A percentile compares a stretch with the other conserved stretches of the same genome.
These are phyloP conservation scores for Anguilla japonica DNA, from an alignment of 2,113 vertebrate species.

Conservation along the genomic window DNA sequence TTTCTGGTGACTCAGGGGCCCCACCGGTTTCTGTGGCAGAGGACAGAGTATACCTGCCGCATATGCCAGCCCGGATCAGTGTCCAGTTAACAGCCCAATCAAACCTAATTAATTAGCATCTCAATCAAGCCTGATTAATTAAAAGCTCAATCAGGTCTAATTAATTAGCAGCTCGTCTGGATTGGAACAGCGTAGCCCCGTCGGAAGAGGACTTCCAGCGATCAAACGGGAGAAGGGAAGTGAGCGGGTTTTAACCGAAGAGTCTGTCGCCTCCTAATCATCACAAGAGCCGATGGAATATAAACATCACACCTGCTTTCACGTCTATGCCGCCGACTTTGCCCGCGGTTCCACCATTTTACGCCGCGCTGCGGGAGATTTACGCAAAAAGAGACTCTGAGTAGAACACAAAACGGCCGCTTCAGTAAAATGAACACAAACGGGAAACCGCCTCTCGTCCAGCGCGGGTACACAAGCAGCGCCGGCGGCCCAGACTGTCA, in stretches of 20 bases:
- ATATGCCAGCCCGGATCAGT: not conserved
- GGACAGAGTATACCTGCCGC: not conserved
- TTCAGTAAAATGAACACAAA: not conserved
- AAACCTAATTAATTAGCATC: not conserved
- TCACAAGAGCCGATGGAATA: not conserved
- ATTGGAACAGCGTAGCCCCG: not conserved
- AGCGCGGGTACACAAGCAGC: too few relatives aligned
- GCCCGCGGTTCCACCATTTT: not conserved
- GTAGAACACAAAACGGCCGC: not conserved
- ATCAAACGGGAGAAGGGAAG: not conserved
- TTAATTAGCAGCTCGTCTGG: not conserved
- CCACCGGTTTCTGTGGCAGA: not conserved
- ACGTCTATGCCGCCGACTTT: not conserved
- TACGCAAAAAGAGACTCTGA: not conserved
- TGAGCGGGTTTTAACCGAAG: not conserved
- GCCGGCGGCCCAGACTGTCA: not conserved
- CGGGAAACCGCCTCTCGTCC: too few relatives aligned
- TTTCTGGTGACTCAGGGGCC: not conserved
- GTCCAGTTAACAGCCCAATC: not conserved
- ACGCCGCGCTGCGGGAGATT: too few relatives aligned
- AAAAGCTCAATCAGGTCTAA: not conserved
- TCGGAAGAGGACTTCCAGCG: not conserved
- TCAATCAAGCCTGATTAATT: not conserved
- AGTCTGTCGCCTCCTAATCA: not conserved
- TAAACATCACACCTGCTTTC: not conserved